Evolutionary conservation across 2,797 vertebrate genomes (phyloP), one percentile per base, ranked within the genome.

Genomic region (Syndactyla subalaris): DNA sequence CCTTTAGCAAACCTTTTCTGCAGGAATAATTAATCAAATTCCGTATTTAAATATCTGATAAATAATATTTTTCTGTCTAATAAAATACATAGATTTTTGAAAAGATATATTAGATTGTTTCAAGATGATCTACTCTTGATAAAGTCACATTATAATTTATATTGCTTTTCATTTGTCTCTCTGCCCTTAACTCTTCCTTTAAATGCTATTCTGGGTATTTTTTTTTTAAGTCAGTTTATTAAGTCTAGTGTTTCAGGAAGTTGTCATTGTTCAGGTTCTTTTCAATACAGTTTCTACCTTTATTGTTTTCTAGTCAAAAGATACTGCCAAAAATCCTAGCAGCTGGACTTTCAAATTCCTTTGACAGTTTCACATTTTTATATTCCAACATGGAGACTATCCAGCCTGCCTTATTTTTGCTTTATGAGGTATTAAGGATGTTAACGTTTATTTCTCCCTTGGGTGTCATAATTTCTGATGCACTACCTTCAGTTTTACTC

Each of bases 381-480:
- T 65, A 39, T 81, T 84, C 34, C 10, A 75, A 3, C 0, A 0
- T 30, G 27, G 26, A 71, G 20, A 41, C 74, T 75, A 78, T 72
- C 46, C 38, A 75, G 38, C 41, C 26, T 2, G 1, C 34, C 41
- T 89, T 92, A 61, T 75, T 93, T 95, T 93, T 78, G 32, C 58
- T 89, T 89, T 91, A 91, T 78, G 77, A 89, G 21, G 54, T 92
- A 68, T 89, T 91, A 85, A 87, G 54, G 24, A 87, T 58, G n/a
- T 91, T 95, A 93, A 62, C 54, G 38, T 75, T 78, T 95, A 78
- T 81, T 90, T 89, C 58, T 81, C 61, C 67, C 91, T 81, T 3
- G 41, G 30, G 41, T 61, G 14, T 72, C 43, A 30, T 95, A 72
- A 91, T 87, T 92, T 88, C 58, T 86, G 49, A 68, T 65, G 14